Percentiles rank a stretch among this genome's conserved stretches.
phyloP scores from a whole-genome alignment of 2,888 invertebrate species.

The Hirtodrosophila trivittata region DNA sequence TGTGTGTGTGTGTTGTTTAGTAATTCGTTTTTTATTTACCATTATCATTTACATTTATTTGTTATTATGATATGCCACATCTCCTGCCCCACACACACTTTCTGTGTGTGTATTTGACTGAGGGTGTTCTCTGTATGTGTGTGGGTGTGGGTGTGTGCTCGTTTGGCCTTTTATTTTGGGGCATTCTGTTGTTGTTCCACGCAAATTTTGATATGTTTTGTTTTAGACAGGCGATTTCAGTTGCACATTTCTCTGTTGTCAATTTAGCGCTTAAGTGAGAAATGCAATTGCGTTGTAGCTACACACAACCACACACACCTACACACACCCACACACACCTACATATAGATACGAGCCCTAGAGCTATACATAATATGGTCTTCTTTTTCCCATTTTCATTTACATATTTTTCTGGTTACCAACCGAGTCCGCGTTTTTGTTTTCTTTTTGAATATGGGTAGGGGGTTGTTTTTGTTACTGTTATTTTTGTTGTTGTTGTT shows the following conservation, averaged over 20 bases:
- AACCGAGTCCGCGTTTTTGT: slow-evolving; percentile 48
- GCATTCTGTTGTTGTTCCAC: slow-evolving; percentile 42
- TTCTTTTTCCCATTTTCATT: slow-evolving; percentile 50
- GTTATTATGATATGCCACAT: slow-evolving; percentile 70
- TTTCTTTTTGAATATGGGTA: slow-evolving; percentile 31
- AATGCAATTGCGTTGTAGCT: slow-evolving; percentile 70
- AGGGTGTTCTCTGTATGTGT: slow-evolving; percentile 19
- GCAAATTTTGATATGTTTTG: slow-evolving; percentile 65
- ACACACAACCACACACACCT: slow-evolving; percentile 22
- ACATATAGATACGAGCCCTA: slow-evolving; percentile 24
- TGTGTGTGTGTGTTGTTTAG: slow-evolving; percentile 68
- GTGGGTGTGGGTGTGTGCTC: slow-evolving; percentile 12
- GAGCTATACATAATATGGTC: slow-evolving; percentile 18
- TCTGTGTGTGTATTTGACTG: slow-evolving; percentile 5
- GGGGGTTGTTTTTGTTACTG: slow-evolving; percentile 45
- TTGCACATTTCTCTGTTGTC: slow-evolving; percentile 42
- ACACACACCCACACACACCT: slow-evolving; percentile 15
- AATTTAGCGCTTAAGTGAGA: slow-evolving; percentile 53
- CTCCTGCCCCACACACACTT: slow-evolving; percentile 20
- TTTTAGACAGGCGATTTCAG: slow-evolving; percentile 66
- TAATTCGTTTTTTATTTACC: slow-evolving; percentile 78
- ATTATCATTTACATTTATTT: slow-evolving; percentile 78
- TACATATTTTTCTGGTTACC: slow-evolving; percentile 74
- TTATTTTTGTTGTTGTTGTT: slow-evolving; percentile 40
- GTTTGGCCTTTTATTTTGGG: slow-evolving; percentile 49